Evolutionary conservation across 2,888 invertebrate species (phyloP), one percentile per base, ranked within the genome.

Genomic region (Melieria picta): DNA sequence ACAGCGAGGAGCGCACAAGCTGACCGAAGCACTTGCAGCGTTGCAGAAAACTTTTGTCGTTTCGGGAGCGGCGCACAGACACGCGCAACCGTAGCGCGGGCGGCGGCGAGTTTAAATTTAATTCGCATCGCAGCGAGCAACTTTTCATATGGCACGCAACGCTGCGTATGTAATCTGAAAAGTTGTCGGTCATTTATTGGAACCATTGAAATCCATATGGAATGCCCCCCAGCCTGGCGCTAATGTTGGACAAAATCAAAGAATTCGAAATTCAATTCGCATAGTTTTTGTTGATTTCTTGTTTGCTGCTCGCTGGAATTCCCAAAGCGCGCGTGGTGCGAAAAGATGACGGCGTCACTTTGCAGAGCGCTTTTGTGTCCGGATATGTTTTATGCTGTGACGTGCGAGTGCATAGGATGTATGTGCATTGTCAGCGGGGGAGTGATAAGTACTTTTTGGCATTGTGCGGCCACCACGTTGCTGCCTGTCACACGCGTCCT

Each of bases 361-460:
- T 48, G 64, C 58, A 64, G 62, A 56, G 55, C 63, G 67, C 43
- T 60, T 52, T 42, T 43, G 45, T 52, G 1, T 16, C 16, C 16
- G 16, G 16, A 16, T 16, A 16, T 16, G 16, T 1, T 16, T 16
- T 30, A 52, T 52, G 52, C 50, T 64, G 52, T 43, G 56, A 47
- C 11, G 10, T 66, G 55, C 58, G 55, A 61, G 52, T 71, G 46
- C 60, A 65, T 60, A 62, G 16, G 48, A 55, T 47, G 68, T 60
- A 55, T 13, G 11, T 58, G 60, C 58, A 65, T 72, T 72, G 69
- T 65, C 69, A 69, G 62, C 71, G 61, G 72, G 70, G 78, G 77
- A 78, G 78, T 77, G 78, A 78, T 76, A 78, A 78, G 78, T 77
- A 75, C 71, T 75, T 77, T 78, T 55, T 46, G 52, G n/a, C 48